Conservation (phyloP, 2,113 vertebrate genomes). For the Ptilorrhoa leucosticta region DNA sequence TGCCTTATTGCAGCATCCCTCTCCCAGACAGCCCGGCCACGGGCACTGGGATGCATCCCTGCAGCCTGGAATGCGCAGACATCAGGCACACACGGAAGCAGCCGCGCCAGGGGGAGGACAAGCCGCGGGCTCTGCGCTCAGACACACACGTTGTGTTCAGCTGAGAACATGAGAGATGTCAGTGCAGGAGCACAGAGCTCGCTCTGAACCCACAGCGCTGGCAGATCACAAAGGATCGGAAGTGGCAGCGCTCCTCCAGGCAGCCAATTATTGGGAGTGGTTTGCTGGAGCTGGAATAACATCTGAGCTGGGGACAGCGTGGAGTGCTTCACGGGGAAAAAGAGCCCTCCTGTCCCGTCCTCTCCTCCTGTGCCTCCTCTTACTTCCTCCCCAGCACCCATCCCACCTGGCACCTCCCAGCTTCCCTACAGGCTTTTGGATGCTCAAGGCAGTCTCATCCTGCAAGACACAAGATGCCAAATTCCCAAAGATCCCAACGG, state of each 20-base stretch:
- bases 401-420: background rate
- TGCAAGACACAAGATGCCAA: background rate
- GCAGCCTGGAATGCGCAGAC: background rate
- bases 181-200: background rate
- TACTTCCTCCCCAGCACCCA: background rate
- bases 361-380: background rate
- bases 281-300: background rate
- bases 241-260: background rate
- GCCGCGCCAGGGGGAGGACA: background rate
- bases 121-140: background rate
- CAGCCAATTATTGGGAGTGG: background rate
- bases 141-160: fast-evolving
- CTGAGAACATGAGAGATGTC: background rate
- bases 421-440: fast-evolving
- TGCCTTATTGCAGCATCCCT: background rate
- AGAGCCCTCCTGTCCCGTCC: background rate
- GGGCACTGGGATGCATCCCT: background rate
- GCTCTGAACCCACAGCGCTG: background rate
- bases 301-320: background rate
- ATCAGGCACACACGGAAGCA: background rate
- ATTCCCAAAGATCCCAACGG: background rate
- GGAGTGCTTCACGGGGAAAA: background rate
- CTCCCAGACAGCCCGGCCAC: background rate
- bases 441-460: background rate
- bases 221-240: background rate